Percentiles rank a stretch among this genome's conserved stretches.
Evolutionary conservation across 2,888 invertebrate genomes (phyloP).

Genomic region (Pachydiplax longipennis): DNA sequence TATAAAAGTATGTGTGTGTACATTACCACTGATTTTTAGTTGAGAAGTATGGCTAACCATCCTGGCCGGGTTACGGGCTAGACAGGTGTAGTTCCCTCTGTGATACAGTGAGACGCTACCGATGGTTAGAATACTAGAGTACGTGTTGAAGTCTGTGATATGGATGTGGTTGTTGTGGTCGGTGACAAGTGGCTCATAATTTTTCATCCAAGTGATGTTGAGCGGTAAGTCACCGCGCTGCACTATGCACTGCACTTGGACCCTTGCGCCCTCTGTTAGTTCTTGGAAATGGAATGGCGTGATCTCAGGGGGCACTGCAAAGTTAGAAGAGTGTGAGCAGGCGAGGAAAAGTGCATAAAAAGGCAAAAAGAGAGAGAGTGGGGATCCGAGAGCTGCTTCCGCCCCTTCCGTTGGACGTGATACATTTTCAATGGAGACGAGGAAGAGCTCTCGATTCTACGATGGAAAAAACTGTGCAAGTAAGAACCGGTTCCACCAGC

Average conservation of each 20-base stretch:
- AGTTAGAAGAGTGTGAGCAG: slow-evolving; percentile 43
- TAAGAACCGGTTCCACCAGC: background rate
- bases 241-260: slow-evolving; percentile 56
- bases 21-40: slow-evolving; percentile 57
- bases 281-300: slow-evolving; percentile 60
- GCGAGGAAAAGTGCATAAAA: slow-evolving; percentile 46
- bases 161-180: slow-evolving; percentile 48
- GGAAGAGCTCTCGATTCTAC: slow-evolving; percentile 1
- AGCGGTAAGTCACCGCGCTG: slow-evolving; percentile 59
- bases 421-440: background rate
- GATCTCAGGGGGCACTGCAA: slow-evolving; percentile 57
- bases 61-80: slow-evolving; percentile 56
- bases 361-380: slow-evolving; percentile 26
- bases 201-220: slow-evolving; percentile 60
- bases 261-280: slow-evolving; percentile 56
- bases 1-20: slow-evolving; percentile 37
- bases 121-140: slow-evolving; percentile 55
- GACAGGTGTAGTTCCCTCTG: slow-evolving; percentile 57
- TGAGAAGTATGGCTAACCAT: slow-evolving; percentile 55
- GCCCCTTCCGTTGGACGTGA: background rate
- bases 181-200: slow-evolving; percentile 52
- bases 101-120: slow-evolving; percentile 53
- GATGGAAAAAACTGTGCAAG: slow-evolving; percentile 14
- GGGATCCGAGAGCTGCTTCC: slow-evolving; percentile 10
- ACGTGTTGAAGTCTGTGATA: slow-evolving; percentile 54